These are phyloP conservation scores for Apocheima hispidaria DNA, from an alignment of 2,888 invertebrate genomes.

Conservation along the genomic window DNA sequence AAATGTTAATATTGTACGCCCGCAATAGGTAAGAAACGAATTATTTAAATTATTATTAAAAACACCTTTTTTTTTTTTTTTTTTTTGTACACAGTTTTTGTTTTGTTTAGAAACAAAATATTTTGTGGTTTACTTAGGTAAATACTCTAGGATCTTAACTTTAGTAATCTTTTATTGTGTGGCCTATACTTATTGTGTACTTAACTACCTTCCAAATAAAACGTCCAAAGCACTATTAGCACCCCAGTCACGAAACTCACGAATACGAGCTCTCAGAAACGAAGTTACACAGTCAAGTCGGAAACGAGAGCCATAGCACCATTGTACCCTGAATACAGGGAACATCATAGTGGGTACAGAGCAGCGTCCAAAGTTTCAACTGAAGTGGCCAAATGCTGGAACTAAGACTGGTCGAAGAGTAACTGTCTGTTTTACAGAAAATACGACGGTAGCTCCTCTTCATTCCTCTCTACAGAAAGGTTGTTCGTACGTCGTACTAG, in stretches of 20 bases:
- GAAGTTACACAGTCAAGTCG: constrained; percentile 85
- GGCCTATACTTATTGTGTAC: too few relatives aligned
- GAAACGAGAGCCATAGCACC: constrained; percentile 79
- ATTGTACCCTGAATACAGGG: constrained; percentile 58
- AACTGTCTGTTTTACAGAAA: background rate
- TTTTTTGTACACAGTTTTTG: too few relatives aligned
- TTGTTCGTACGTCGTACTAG: background rate
- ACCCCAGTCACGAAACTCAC: constrained; percentile 46
- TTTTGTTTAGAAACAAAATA: too few relatives aligned
- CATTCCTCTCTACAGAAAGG: background rate
- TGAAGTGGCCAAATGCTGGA: background rate
- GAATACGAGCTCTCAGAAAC: constrained; percentile 72
- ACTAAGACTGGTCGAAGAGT: background rate
- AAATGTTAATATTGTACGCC: too few relatives aligned
- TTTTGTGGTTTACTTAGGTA: too few relatives aligned
- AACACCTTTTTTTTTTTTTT: too few relatives aligned
- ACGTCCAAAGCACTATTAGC: constrained; percentile 43
- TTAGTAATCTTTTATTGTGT: too few relatives aligned
- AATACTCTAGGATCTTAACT: too few relatives aligned
- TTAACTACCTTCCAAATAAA: background rate
- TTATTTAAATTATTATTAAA: too few relatives aligned
- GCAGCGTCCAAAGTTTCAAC: background rate
- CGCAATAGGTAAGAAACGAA: too few relatives aligned
- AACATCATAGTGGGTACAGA: constrained; percentile 3
- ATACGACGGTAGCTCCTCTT: background rate